Evolutionary conservation across 2,113 vertebrate genomes (phyloP), one percentile per base, ranked within the genome.

Genomic region (Platichthys stellatus): DNA sequence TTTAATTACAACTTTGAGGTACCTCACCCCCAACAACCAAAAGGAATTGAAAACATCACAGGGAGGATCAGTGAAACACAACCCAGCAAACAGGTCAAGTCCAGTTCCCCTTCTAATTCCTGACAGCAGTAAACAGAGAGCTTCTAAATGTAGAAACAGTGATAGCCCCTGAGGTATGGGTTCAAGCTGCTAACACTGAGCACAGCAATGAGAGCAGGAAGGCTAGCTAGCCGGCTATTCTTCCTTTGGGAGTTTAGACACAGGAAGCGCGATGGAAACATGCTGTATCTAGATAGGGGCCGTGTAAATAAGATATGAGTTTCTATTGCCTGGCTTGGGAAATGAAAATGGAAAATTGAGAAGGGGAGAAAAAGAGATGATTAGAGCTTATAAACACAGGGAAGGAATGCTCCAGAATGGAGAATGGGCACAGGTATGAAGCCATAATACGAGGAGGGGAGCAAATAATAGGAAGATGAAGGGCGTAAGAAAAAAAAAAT

Each of bases 181-280:
- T 69, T 60, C 74, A 82, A 71, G 76, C 83, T 69, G 78, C 60
- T 65, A 63, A 80, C 65, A 66, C 70, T 35, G 64, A 81, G 72
- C 60, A 60, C 65, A 47, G 78, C 68, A 66, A 35, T 64, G 79
- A 62, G 38, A 80, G 78, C 57, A 53, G 63, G 64, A 80, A 54
- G 53, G 77, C 76, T 76, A 81, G 78, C 70, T 58, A 78, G 68
- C 76, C 45, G 3, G 75, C 84, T 88, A 90, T 80, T 75, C 71
- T 88, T 90, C 87, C 87, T 90, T 60, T 86, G 88, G 90, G 88
- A 90, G 66, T 77, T 81, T 51, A 75, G 81, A 86, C 87, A 88
- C 83, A 86, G 91, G 90, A 90, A 88, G 84, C 75, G 80, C 81
- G 80, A 81, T 87, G 88, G 87, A 91, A 92, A 90, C 86, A 89